These are phyloP conservation scores for Macropodus opercularis DNA, from an alignment of 2,797 vertebrate genomes.

Conservation along the genomic window DNA sequence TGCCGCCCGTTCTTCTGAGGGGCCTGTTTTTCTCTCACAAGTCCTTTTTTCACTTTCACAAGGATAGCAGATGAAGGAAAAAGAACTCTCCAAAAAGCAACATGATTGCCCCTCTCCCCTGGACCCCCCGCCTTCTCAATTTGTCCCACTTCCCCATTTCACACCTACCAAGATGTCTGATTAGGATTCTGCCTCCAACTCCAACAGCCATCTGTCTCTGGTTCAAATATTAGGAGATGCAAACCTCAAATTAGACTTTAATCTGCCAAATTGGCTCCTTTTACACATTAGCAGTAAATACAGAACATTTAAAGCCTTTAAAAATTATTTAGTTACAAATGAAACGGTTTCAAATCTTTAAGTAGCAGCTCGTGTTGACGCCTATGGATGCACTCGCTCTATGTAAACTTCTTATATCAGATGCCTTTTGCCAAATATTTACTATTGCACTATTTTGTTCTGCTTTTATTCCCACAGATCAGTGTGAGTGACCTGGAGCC, in stretches of 20 bases:
- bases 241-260: constrained; percentile 78
- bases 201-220: constrained; percentile 83
- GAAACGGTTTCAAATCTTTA: constrained; percentile 41
- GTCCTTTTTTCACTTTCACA: constrained; percentile 76
- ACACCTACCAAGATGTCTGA: constrained; percentile 84
- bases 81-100: constrained; percentile 72
- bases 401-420: not conserved
- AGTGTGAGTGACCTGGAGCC: constrained; percentile 87
- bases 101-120: constrained; percentile 71
- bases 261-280: constrained; percentile 77
- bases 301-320: constrained; percentile 65
- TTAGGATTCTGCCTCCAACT: constrained; percentile 76
- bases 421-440: constrained; percentile 10
- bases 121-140: constrained; percentile 75
- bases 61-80: constrained; percentile 74
- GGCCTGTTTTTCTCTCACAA: constrained; percentile 70
- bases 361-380: not conserved
- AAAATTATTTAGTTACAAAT: constrained; percentile 55
- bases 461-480: constrained; percentile 86
- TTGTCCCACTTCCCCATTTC: constrained; percentile 81
- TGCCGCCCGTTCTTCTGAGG: constrained; percentile 81
- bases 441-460: not conserved
- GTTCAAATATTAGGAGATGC: constrained; percentile 82
- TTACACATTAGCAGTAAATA: constrained; percentile 72
- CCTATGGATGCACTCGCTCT: not conserved